Evolutionary conservation across 2,797 vertebrate species (phyloP).

Genomic region (Galagoides demidoff): DNA sequence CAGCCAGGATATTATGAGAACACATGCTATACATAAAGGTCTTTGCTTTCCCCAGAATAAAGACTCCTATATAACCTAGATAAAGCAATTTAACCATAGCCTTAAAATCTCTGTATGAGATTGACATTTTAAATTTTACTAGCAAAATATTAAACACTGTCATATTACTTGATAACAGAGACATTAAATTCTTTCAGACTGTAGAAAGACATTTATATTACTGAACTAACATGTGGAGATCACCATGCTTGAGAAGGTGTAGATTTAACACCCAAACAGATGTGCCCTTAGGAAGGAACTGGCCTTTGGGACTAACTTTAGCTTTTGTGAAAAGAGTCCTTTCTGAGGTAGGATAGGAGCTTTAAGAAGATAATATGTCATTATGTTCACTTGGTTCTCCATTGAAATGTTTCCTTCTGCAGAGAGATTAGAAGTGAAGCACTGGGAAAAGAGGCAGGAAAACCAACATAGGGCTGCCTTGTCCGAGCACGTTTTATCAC

Average conservation of each 20-base stretch:
- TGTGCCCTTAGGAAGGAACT: neutral
- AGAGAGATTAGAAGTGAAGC: slow-evolving; percentile 50
- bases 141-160: slow-evolving; percentile 7
- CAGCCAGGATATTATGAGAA: neutral
- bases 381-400: neutral
- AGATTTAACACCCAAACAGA: slow-evolving; percentile 12
- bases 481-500: slow-evolving; percentile 40
- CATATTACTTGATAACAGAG: neutral
- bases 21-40: neutral
- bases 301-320: neutral
- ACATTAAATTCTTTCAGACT: neutral
- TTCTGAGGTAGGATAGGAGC: neutral
- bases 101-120: neutral
- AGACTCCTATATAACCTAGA: neutral
- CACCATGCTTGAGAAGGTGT: neutral
- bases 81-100: neutral
- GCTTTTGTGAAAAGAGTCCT: slow-evolving; percentile 22
- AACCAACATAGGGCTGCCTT: slow-evolving; percentile 42
- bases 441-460: slow-evolving; percentile 1
- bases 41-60: neutral
- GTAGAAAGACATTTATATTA: slow-evolving; percentile 15
- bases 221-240: slow-evolving; percentile 41
- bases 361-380: slow-evolving; percentile 31
- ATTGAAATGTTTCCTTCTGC: slow-evolving; percentile 61
- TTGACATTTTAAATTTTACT: neutral